These are phyloP conservation scores for Anarhynchus alexandrinus DNA, from an alignment of 2,113 vertebrate genomes.

Conservation along the genomic window DNA sequence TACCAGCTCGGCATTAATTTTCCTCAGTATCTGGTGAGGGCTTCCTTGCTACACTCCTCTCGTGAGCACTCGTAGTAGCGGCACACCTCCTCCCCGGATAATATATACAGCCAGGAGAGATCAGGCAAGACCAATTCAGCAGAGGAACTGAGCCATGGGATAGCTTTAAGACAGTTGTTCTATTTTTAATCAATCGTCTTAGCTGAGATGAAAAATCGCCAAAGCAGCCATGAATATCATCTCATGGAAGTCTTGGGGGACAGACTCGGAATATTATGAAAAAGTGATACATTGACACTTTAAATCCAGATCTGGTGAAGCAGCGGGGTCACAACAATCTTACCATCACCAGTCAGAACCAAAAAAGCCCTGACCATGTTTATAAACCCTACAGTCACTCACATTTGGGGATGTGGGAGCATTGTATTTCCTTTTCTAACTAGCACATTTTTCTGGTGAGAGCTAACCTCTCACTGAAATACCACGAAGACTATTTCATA, in stretches of 20 bases:
- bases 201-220: background rate
- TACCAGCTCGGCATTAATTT: background rate
- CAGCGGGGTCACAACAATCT: background rate
- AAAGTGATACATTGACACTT: background rate
- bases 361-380: background rate
- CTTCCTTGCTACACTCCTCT: background rate
- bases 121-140: background rate
- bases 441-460: background rate
- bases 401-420: background rate
- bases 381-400: background rate
- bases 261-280: background rate
- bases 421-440: background rate
- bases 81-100: background rate
- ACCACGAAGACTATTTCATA: background rate
- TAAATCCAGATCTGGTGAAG: background rate
- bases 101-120: background rate
- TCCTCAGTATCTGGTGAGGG: background rate
- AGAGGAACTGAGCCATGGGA: background rate
- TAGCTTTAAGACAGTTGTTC: background rate
- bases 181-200: background rate
- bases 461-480: background rate
- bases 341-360: background rate
- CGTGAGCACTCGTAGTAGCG: fast-evolving
- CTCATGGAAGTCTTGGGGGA: background rate
- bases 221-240: background rate